Base-by-base conservation (phyloP, 1,140 invertebrate species). In the Copidosoma floridanum region DNA sequence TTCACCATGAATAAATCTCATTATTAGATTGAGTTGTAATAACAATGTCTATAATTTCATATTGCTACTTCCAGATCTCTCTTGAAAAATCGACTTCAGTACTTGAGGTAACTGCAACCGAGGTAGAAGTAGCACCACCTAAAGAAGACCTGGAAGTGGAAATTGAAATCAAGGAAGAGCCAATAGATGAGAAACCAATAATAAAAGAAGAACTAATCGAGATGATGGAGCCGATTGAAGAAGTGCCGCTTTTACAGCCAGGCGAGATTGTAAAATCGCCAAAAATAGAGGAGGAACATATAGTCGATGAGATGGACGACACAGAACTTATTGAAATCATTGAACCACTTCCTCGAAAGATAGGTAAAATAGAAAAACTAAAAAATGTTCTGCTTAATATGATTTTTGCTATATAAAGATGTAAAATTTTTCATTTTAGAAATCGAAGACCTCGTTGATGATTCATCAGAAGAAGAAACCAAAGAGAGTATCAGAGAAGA, bases 101-200 rank as follows among this genome's bases (percentile, higher is more conserved):
- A 37, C 59, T 69, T 2, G 67, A 67, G 46, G 71, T 71, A 57
- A 61, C 64, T 27, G 52, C 64, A 14, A 59, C 61, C 7, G 68
- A 65, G 41, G 57, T 57, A 40, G 76, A 57, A 38, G 52, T 58
- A 44, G 56, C 64, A 47, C 24, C 56, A 29, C n/a, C n/a, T n/a
- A 58, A 67, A 21, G 64, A 68, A 29, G 64, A 68, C 8, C 68
- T 75, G 40, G 73, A 78, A 29, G 74, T 53, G 14, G 61, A 66
- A 75, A 54, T 79, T 82, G 21, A 29, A 26, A 44, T 52, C 32
- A 51, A 47, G 8, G 12, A 26, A 27, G 57, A 44, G 61, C 66
- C 8, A n/a, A 70, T 75, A 43, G 75, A 79, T 20, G 74, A 54
- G 2, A 64, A 66, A 74, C 53, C 79, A 82, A 21, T 35, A 10